These are phyloP conservation scores for Cyphomyrmex costatus DNA, from an alignment of 1,140 invertebrate species.

Conservation along the genomic window DNA sequence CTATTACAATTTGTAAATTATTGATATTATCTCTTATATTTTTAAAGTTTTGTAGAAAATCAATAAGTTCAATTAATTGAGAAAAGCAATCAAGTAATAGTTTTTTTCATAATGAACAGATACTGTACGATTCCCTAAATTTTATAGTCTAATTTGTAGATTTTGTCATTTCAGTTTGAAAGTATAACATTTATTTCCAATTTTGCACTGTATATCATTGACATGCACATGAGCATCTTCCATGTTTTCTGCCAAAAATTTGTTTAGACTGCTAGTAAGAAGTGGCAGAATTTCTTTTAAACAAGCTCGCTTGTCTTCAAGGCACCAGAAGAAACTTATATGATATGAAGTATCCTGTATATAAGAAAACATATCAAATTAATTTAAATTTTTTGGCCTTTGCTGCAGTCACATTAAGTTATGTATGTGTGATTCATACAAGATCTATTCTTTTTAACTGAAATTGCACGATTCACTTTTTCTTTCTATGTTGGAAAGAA, in stretches of 20 bases:
- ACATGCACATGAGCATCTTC: constrained; percentile 80
- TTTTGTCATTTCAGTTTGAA: constrained; percentile 77
- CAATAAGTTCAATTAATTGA: neutral
- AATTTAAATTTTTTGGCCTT: neutral
- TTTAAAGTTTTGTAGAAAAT: neutral
- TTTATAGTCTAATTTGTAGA: neutral
- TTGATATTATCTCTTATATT: neutral
- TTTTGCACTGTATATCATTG: constrained; percentile 83
- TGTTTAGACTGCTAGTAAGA: constrained; percentile 83
- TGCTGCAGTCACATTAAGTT: neutral
- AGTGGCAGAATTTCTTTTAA: constrained; percentile 84
- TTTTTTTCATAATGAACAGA: neutral
- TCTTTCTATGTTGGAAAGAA: too few species aligned
- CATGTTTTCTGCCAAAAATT: constrained; percentile 80
- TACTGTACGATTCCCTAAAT: neutral
- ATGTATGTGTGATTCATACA: neutral
- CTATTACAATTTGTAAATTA: neutral
- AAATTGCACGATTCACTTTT: too few species aligned
- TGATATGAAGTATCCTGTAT: constrained; percentile 91
- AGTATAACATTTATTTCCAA: constrained; percentile 85
- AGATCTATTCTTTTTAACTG: too few species aligned
- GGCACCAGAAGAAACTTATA: constrained; percentile 90
- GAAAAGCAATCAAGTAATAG: neutral
- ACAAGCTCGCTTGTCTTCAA: constrained; percentile 88
- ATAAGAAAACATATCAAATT: constrained; percentile 71